Evolutionary conservation across 2,888 invertebrate species (phyloP), one percentile per base, ranked within the genome.

Genomic region (Drosophila kuntzei): DNA sequence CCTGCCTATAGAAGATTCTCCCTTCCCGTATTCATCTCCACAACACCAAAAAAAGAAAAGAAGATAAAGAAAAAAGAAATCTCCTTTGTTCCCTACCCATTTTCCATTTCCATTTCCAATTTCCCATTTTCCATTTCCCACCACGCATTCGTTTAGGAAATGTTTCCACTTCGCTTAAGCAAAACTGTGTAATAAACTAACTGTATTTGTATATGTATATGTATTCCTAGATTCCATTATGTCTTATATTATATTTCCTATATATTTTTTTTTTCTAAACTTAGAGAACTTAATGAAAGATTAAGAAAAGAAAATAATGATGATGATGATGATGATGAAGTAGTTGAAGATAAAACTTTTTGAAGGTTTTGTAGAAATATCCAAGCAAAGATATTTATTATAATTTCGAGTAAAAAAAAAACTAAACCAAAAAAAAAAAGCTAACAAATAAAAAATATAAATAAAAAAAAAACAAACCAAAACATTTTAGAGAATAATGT

Each of bases 401-500:
- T 71, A 53, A 63, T 58, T 72, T 64, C 32, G 32, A 49, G 8
- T 49, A 49, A 36, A 54, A 34, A 29, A 54, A 34, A 29, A 43
- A 29, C 7, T 27, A 32, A 34, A 57, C 25, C 14, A 27, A 27
- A 25, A 22, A 29, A 59, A 22, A 20, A 44, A 25, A 32, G 20
- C 27, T 9, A 29, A 20, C 12, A 22, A 57, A n/a, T 37, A 22
- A 41, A 41, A 51, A 25, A 6, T 34, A 41, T 7, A 22, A 63
- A 37, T 16, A 37, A 41, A 53, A 34, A 14, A 29, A 64, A 55
- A 37, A 62, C 12, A 41, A 34, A 11, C 44, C 11, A 63, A 50
- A 60, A 46, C 62, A 47, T 65, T 78, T 87, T 87, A 77, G 82
- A 47, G 60, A 73, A 73, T 67, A 81, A 78, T 64, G 63, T 73